These are phyloP conservation scores for Drosophila mimetica DNA, from an alignment of 2,888 invertebrate species.

Conservation along the genomic window DNA sequence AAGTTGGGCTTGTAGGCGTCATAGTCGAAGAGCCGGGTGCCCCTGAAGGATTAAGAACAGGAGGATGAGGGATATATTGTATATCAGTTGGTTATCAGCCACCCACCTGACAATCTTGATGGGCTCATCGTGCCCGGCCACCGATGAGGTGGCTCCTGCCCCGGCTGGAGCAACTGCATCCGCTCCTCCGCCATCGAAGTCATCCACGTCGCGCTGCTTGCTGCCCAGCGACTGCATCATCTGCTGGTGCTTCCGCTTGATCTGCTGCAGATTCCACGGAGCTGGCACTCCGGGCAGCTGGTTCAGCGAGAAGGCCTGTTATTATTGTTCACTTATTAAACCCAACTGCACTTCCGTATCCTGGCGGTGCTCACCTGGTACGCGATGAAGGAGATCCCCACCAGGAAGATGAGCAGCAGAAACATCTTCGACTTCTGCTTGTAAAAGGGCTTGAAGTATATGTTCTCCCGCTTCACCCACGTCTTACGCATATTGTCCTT, in stretches of 20 bases:
- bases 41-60: conserved; percentile 65
- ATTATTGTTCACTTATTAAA: conserved; percentile 32
- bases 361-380: conserved; percentile 53
- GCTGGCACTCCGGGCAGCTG: conserved; percentile 82
- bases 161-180: conserved; percentile 10
- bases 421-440: conserved; percentile 84
- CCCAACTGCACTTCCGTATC: background rate
- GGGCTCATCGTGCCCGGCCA: conserved; percentile 42
- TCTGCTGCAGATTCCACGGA: conserved; percentile 77
- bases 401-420: conserved; percentile 82
- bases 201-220: conserved; percentile 65
- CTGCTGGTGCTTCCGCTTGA: conserved; percentile 66
- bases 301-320: conserved; percentile 84
- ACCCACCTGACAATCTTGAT: conserved; percentile 81
- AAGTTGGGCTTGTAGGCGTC: conserved; percentile 84
- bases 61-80: too few species aligned
- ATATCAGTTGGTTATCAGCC: too few species aligned
- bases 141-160: conserved; percentile 1
- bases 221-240: conserved; percentile 70
- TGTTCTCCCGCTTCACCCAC: conserved; percentile 84
- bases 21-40: conserved; percentile 84
- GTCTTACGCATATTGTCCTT: conserved; percentile 76
- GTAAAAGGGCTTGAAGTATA: conserved; percentile 84
- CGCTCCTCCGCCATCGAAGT: conserved; percentile 55
- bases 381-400: conserved; percentile 80